Base-by-base conservation (phyloP, 2,797 vertebrate species). In the Cephalopachus bancanus region DNA sequence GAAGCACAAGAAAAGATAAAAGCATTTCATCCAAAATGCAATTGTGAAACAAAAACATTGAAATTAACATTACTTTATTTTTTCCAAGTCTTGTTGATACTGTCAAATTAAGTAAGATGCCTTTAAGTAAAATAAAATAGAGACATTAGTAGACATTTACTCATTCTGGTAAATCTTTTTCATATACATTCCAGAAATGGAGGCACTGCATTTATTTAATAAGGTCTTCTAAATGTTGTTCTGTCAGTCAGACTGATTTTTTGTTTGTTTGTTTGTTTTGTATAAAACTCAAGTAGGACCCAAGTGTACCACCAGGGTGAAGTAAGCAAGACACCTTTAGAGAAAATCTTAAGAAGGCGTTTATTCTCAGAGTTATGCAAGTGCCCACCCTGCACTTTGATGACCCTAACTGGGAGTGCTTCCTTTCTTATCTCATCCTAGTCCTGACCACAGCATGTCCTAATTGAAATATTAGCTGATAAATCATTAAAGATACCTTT, bases 371-470 rank as follows among this genome's bases (percentile, higher is more conserved):
- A 4, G 24, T 28, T 75, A 80, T 37, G 10, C 6, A 28, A 64
- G 19, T 14, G 24, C 19, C n/a, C 26, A 26, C 28, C 1, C 14
- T 51, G 4, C 33, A 10, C 72, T 59, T 44, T 24, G 1, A 20
- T 2, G 3, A 3, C 28, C 9, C 2, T 4, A 2, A 1, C 10
- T 24, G 10, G 4, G 26, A 30, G 1, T 12, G 51, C 0, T 5
- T 49, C 7, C 7, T 57, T 78, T 7, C 6, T 64, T 53, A 33
- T 62, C 14, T 53, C 14, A 19, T 8, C 0, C 3, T 17, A 26
- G 2, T 81, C 22, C 24, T 65, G 37, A n/a, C 30, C 30, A n/a
- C 10, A 15, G 26, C 5, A 69, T 7, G 6, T 64, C 15, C 5
- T 28, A 55, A 5, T 0, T 65, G 44, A 74, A 62, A 93, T 30